phyloP scores from a whole-genome alignment of 2,888 invertebrate species.

The Leucophenga montana region DNA sequence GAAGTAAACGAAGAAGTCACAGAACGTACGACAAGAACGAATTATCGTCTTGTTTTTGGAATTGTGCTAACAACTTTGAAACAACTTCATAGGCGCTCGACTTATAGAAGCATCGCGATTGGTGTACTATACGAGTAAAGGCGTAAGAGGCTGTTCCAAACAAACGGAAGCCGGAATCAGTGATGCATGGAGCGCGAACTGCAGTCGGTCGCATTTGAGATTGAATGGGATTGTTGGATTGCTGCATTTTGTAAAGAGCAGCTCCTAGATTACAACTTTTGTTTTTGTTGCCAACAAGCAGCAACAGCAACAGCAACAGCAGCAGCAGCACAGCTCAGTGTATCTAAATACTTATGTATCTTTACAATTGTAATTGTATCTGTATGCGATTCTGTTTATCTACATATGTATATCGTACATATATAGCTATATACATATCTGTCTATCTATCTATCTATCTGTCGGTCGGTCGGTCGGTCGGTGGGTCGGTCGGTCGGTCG shows the following conservation, averaged over 20 bases:
- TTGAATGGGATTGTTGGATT: neutral
- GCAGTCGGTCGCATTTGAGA: neutral
- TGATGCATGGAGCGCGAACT: slow-evolving; percentile 15
- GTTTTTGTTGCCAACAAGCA: too few relatives aligned
- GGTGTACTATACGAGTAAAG: too few relatives aligned
- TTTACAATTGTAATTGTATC: too few relatives aligned
- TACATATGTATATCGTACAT: too few relatives aligned
- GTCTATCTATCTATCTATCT: neutral
- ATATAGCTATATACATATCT: too few relatives aligned
- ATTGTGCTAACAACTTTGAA: neutral
- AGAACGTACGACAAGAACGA: too few relatives aligned
- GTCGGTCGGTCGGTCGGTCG: neutral
- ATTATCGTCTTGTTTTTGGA: neutral
- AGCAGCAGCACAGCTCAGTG: too few relatives aligned
- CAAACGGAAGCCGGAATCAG: slow-evolving; percentile 20
- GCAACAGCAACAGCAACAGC: too few relatives aligned
- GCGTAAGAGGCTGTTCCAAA: neutral
- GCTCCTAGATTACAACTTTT: slow-evolving; percentile 7
- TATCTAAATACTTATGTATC: too few relatives aligned
- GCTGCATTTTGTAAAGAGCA: neutral
- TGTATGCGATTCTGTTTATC: neutral
- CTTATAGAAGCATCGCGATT: too few relatives aligned
- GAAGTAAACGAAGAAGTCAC: too few relatives aligned
- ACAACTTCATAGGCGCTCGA: too few relatives aligned
- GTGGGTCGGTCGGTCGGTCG: slow-evolving; percentile 28